Base-by-base conservation (phyloP, 2,888 invertebrate genomes). In the Nymphalis urticae region DNA sequence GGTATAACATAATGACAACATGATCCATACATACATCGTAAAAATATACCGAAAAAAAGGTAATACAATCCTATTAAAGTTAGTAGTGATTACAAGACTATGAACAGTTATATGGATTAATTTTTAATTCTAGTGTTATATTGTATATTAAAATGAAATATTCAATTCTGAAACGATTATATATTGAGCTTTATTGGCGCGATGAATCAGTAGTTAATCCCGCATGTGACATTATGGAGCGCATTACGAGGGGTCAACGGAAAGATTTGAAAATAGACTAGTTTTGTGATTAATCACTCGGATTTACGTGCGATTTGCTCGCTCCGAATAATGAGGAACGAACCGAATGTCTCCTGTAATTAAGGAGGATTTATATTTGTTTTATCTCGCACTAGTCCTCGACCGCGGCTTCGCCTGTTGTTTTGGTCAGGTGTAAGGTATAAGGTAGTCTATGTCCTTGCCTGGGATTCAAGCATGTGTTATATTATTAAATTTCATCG, bases 141-240 rank as follows among this genome's bases (percentile, higher is more conserved):
- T 9, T 9, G 36, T 42, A 42, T 58, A 36, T 42, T 19, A 42
- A 58, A 36, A 1, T 50, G 17, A n/a, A 50, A 50, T 42, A 56
- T 58, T 58, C 7, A 58, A 58, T 19, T 58, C 19, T 42, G 17
- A 7, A 58, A 58, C 36, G 7, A 58, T 48, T 62, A n/a, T 48
- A 62, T n/a, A 42, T 62, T 65, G 58, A 68, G 60, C 60, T 70
- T 73, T 64, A 68, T 66, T 66, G 60, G 66, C 27, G 48, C 62
- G 48, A 66, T 74, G 73, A 73, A 66, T 73, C 74, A 74, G 64
- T 42, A 36, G 62, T 67, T 77, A 75, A 82, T 85, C 82, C 82
- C 79, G 79, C 80, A 75, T 80, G 77, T 79, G 79, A 80, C 80
- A 82, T 80, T 80, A 79, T 77, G 77, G 76, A 75, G 76, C 77